phyloP scores from a whole-genome alignment of 1,140 invertebrate genomes.

The Bicyclus anynana region DNA sequence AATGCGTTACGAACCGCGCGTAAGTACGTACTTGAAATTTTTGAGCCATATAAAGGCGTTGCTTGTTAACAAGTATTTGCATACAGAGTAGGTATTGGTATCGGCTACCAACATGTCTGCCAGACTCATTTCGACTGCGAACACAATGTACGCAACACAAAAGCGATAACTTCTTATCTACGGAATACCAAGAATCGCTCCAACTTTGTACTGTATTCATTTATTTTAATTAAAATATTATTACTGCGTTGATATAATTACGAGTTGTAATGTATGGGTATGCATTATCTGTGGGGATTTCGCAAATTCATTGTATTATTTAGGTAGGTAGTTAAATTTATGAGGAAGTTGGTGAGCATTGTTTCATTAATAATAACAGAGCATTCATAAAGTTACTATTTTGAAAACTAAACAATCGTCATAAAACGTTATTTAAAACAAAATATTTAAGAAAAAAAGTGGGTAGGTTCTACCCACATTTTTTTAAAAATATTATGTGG shows the following conservation, averaged over 20 bases:
- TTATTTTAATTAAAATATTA: conserved; percentile 28
- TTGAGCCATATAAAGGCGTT: conserved; percentile 4
- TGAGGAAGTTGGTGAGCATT: neutral
- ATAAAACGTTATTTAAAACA: too few species aligned
- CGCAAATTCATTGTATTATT: neutral
- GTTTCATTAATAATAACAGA: neutral
- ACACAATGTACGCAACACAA: conserved; percentile 27
- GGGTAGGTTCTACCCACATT: too few species aligned
- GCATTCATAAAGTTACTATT: neutral
- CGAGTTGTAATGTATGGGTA: neutral
- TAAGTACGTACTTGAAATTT: conserved; percentile 7
- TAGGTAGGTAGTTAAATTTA: neutral
- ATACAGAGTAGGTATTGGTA: conserved; percentile 22
- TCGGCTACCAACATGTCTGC: conserved; percentile 8
- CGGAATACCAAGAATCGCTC: conserved; percentile 30
- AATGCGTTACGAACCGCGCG: neutral
- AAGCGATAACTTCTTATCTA: conserved; percentile 37
- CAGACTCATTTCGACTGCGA: conserved; percentile 19
- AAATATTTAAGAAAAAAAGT: too few species aligned
- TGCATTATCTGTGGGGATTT: conserved; percentile 17
- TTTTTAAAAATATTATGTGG: too few species aligned
- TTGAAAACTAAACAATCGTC: neutral
- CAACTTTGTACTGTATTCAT: conserved; percentile 26
- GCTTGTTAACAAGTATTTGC: conserved; percentile 19
- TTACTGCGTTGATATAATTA: too few species aligned